Base-by-base conservation (phyloP, 35 echinoderm and acorn worm species). In the Heliocidaris tuberculata region DNA sequence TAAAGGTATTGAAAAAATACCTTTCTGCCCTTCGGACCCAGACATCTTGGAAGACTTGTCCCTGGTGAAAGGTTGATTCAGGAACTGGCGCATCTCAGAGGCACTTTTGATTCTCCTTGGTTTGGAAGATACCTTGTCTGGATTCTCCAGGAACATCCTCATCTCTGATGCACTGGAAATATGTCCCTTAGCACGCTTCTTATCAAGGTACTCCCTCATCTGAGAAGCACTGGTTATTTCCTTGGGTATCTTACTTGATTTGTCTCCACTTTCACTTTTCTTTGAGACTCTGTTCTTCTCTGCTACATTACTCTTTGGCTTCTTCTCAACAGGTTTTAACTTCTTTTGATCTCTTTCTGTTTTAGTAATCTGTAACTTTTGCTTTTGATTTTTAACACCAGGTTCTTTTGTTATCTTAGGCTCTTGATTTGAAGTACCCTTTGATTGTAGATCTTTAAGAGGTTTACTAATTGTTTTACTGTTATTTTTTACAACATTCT, bases 71-170 rank as follows among this genome's bases (percentile, higher is more conserved):
- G 47, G 91, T 29, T 93, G 91, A 31, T 59, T 59, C n/a, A 93
- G 32, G 50, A 93, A 93, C 48, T 59, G 48, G 11, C 91, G 19
- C 91, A 93, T 93, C 50, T 93, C 91, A 31, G 91, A 93, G 50
- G 91, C 47, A 59, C 91, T 93, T 27, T 93, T 49, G 47, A 93
- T 93, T 48, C 91, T 30, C 50, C 27, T 49, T 24, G 50, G 16
- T 15, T 49, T 32, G 50, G 10, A 13, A 0, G 91, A 49, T 7
- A 93, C 50, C 91, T 59, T 93, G 91, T 93, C 91, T 9, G 91
- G 29, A 13, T 93, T 49, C 49, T 93, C 91, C 17, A 93, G 50
- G 49, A 93, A 93, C 91, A 93, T 30, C 50, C 32, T 49, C 91
- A 93, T 93, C 49, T 93, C 91, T 4, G 50, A 30, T 13, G 48